A percentile compares a stretch with the other conserved stretches of the same genome.
phyloP scores from a whole-genome alignment of 2,113 vertebrate species.

The Nannobrachium achirus region DNA sequence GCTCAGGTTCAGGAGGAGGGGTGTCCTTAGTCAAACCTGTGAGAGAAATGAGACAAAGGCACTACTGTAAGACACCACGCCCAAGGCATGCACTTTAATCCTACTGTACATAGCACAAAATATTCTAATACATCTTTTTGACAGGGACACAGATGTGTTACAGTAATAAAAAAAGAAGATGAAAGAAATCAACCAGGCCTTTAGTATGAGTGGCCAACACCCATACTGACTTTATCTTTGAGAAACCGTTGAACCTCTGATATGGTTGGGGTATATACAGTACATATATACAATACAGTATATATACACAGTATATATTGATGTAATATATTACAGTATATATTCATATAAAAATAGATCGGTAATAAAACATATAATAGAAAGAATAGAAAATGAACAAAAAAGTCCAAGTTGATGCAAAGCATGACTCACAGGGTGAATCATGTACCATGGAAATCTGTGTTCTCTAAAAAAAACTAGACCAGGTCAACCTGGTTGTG shows the following conservation, averaged over 20 bases:
- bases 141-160: slow-evolving; percentile 27
- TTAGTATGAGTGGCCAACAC: slow-evolving; percentile 12
- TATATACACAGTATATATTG: no score
- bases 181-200: not conserved
- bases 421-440: no score
- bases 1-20: slow-evolving; percentile 69
- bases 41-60: slow-evolving; percentile 21
- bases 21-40: slow-evolving; percentile 63
- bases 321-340: no score
- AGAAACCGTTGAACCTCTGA: not conserved
- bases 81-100: slow-evolving; percentile 2
- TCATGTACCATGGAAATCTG: no score
- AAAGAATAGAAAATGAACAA: no score
- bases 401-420: no score
- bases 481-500: no score
- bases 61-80: slow-evolving; percentile 18
- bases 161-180: not conserved
- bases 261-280: not conserved
- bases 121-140: not conserved
- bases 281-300: no score
- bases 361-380: no score
- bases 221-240: not conserved
- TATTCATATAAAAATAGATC: no score
- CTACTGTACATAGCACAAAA: slow-evolving; percentile 15
- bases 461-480: no score